phyloP scores from a whole-genome alignment of 2,113 vertebrate species.

The Ceuthmochares aereus region DNA sequence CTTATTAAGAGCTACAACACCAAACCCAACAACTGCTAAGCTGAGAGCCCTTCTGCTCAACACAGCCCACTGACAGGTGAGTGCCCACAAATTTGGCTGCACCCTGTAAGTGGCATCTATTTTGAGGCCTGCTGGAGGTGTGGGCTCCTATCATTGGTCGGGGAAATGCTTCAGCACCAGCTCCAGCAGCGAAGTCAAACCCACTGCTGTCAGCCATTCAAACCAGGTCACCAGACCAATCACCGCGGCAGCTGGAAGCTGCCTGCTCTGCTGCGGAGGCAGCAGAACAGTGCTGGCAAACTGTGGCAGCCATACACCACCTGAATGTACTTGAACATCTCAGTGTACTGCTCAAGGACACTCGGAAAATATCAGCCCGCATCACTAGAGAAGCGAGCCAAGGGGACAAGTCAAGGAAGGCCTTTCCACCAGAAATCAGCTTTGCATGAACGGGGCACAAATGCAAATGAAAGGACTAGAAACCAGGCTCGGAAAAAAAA shows the following conservation, averaged over 20 bases:
- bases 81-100: not conserved
- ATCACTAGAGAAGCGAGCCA: not conserved
- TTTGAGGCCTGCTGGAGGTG: not conserved
- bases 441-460: not conserved
- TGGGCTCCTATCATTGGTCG: not conserved
- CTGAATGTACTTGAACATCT: fast-evolving
- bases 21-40: not conserved
- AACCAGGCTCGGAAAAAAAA: not conserved
- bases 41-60: not conserved
- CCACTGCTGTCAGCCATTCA: not conserved
- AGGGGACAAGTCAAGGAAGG: not conserved
- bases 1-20: not conserved
- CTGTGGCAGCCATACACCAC: not conserved
- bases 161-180: not conserved
- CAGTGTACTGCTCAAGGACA: not conserved
- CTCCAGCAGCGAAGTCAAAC: not conserved
- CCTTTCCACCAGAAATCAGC: not conserved
- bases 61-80: fast-evolving
- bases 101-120: fast-evolving
- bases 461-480: not conserved
- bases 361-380: not conserved
- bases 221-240: not conserved
- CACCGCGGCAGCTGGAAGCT: not conserved
- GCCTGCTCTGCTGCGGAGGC: not conserved
- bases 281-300: not conserved